Percentiles rank a stretch among this genome's conserved stretches.
phyloP scores from a whole-genome alignment of 2,888 invertebrate genomes.

The Scaeva pyrastri region DNA sequence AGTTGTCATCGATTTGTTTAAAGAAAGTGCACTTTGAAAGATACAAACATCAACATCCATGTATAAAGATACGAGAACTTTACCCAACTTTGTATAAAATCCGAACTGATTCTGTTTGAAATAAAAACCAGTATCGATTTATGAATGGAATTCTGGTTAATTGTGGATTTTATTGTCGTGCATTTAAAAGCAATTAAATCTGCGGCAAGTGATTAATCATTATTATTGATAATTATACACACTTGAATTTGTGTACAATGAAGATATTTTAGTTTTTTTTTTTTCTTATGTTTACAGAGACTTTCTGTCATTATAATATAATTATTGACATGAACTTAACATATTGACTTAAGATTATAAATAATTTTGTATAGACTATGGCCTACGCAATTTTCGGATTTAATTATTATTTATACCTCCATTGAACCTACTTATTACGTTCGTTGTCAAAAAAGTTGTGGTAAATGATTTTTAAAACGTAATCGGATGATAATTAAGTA shows the following conservation, averaged over 20 bases:
- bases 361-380: too few relatives aligned
- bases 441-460: background rate
- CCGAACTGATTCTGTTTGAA: slow-evolving; percentile 31
- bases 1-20: slow-evolving; percentile 53
- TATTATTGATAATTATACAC: background rate
- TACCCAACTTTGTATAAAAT: too few relatives aligned
- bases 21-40: slow-evolving; percentile 35
- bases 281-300: background rate
- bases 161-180: background rate
- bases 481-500: background rate
- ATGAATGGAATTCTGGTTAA: background rate
- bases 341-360: background rate
- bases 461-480: background rate
- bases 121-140: slow-evolving; percentile 17
- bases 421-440: too few relatives aligned
- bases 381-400: slow-evolving; percentile 8
- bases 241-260: background rate
- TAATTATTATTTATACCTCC: too few relatives aligned
- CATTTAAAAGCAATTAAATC: slow-evolving; percentile 8
- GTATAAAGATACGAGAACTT: too few relatives aligned
- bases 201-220: slow-evolving; percentile 19
- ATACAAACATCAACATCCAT: too few relatives aligned
- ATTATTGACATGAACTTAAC: slow-evolving; percentile 15
- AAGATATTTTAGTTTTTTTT: background rate
- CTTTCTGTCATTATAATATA: slow-evolving; percentile 12